Conservation (phyloP, 2,113 vertebrate species). For the Megaptera novaeangliae region DNA sequence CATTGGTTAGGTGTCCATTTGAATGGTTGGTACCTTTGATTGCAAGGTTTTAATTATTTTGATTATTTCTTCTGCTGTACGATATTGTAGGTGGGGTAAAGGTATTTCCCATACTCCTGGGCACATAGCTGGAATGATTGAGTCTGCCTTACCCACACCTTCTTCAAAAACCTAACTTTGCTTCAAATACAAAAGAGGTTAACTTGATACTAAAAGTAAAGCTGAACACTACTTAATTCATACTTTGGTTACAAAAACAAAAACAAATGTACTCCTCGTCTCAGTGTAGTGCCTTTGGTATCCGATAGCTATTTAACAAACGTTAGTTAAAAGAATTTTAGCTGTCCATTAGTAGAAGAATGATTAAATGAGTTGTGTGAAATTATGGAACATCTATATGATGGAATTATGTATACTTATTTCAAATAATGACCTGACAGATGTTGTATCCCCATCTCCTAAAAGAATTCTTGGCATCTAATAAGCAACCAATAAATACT, state of each 20-base stretch:
- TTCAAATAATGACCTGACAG: conserved; percentile 18
- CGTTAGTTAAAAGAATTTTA: not conserved
- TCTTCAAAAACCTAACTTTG: not conserved
- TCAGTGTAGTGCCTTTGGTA: not conserved
- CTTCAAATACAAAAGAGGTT: not conserved
- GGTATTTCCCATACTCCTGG: not conserved
- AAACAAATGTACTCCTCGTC: not conserved
- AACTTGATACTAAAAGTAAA: not conserved
- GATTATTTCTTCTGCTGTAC: not conserved
- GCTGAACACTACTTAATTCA: not conserved
- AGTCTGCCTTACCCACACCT: not conserved
- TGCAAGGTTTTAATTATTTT: conserved; percentile 40
- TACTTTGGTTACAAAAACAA: not conserved
- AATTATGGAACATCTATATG: not conserved
- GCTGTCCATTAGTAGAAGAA: not conserved
- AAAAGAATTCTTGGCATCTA: conserved; percentile 2
- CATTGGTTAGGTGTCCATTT: not conserved
- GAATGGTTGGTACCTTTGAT: not conserved
- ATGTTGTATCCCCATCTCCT: not conserved
- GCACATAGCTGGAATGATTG: not conserved
- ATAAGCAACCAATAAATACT: not conserved
- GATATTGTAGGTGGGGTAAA: not conserved
- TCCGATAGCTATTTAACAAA: not conserved
- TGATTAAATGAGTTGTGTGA: not conserved
- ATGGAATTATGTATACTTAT: not conserved